phyloP scores from a whole-genome alignment of 2,888 invertebrate species.

The Melanostoma scalare region DNA sequence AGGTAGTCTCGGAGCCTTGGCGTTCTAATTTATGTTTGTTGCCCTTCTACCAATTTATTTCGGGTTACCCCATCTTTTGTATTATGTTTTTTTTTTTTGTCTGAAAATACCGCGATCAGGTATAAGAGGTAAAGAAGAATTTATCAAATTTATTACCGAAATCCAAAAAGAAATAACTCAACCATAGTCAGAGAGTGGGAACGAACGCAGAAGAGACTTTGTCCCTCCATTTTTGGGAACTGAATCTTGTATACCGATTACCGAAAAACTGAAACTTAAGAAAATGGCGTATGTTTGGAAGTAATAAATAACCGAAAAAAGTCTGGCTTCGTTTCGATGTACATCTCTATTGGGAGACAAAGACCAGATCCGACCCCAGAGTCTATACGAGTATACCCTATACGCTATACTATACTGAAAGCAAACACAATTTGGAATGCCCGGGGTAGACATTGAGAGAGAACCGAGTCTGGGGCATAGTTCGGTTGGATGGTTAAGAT shows the following conservation, averaged over 20 bases:
- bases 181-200: conserved; percentile 63
- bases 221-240: conserved; percentile 63
- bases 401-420: background rate
- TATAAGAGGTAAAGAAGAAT: conserved; percentile 74
- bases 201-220: conserved; percentile 39
- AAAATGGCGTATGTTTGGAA: conserved; percentile 67
- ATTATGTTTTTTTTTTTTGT: conserved; percentile 23
- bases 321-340: conserved; percentile 61
- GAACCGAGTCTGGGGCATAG: conserved; percentile 23
- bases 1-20: conserved; percentile 45
- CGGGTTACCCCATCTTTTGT: conserved; percentile 47
- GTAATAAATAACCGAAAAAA: conserved; percentile 55
- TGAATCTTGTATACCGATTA: conserved; percentile 1
- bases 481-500: conserved; percentile 54
- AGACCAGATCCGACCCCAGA: conserved; percentile 46
- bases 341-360: conserved; percentile 63
- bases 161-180: conserved; percentile 74
- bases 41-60: conserved; percentile 64
- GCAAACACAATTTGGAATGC: conserved; percentile 41
- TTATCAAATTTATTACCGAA: conserved; percentile 80
- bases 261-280: conserved; percentile 23
- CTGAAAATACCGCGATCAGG: conserved; percentile 70
- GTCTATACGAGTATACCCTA: background rate
- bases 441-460: conserved; percentile 25
- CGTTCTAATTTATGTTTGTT: conserved; percentile 63